Evolutionary conservation across 2,113 vertebrate species (phyloP).

Genomic region (Podarcis cretensis): DNA sequence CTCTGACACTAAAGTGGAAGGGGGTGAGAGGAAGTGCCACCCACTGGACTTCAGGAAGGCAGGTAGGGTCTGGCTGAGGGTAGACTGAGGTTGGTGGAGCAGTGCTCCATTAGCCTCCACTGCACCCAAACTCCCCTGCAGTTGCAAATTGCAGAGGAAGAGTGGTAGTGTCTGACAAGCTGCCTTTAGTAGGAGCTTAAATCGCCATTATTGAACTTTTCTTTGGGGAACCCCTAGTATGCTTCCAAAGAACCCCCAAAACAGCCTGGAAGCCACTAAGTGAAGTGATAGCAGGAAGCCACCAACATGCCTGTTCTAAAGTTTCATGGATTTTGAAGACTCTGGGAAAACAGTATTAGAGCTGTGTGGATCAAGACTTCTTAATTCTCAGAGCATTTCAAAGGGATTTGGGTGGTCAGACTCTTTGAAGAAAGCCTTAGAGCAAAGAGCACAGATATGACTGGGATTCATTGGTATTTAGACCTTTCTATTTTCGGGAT

Average conservation of each 20-base stretch:
- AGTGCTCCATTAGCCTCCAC: too few relatives aligned
- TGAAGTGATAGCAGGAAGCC: background rate
- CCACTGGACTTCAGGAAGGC: too few relatives aligned
- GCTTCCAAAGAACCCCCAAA: background rate
- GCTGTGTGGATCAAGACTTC: background rate
- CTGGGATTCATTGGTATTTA: slow-evolving; percentile 2
- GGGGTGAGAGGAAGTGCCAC: too few relatives aligned
- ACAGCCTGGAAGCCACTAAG: background rate
- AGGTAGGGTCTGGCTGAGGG: too few relatives aligned
- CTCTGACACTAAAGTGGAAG: too few relatives aligned
- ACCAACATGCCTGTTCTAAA: background rate
- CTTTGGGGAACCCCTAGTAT: too few relatives aligned
- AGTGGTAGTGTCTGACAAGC: background rate
- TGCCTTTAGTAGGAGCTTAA: background rate
- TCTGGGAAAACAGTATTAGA: background rate
- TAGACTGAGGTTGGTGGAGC: too few relatives aligned
- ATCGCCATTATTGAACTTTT: background rate
- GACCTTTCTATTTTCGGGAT: background rate
- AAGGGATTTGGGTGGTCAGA: background rate
- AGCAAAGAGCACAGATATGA: background rate
- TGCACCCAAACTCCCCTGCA: background rate
- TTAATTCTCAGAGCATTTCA: slow-evolving; percentile 9
- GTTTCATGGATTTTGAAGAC: background rate
- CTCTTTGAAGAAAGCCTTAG: slow-evolving; percentile 9
- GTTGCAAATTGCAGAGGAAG: background rate